These are phyloP conservation scores for Tenthredo livida DNA, from an alignment of 2,888 invertebrate species.

Conservation along the genomic window DNA sequence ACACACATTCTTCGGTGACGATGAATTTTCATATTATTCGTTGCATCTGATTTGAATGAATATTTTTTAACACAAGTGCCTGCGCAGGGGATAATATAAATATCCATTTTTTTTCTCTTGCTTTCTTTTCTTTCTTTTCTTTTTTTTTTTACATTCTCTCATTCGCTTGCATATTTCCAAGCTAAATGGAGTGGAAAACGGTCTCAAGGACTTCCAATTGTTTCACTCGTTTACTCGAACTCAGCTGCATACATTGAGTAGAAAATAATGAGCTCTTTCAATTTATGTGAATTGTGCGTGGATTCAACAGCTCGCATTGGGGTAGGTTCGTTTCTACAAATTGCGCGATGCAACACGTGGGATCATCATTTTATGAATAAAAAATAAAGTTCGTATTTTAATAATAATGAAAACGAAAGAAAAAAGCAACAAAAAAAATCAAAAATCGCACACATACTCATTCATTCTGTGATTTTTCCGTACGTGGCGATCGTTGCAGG, in stretches of 20 bases:
- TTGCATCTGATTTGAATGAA: not conserved
- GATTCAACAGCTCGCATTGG: constrained; percentile 30
- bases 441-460: no score
- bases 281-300: not conserved
- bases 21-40: not conserved
- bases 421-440: not conserved
- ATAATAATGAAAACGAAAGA: not conserved
- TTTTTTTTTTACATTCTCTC: not conserved
- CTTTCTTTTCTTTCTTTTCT: not conserved
- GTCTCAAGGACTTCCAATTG: constrained; percentile 40
- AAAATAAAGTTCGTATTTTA: not conserved
- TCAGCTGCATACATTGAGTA: not conserved
- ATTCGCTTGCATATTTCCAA: not conserved
- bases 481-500: no score
- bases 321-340: constrained; percentile 14
- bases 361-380: not conserved
- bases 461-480: no score
- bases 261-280: constrained; percentile 45
- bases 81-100: not conserved
- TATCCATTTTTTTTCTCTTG: not conserved
- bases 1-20: not conserved
- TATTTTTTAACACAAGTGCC: not conserved
- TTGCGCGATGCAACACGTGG: constrained; percentile 31
- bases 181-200: constrained; percentile 40
- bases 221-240: constrained; percentile 33